Evolutionary conservation across 1,140 invertebrate species (phyloP).

Genomic region (Atta colombica): DNA sequence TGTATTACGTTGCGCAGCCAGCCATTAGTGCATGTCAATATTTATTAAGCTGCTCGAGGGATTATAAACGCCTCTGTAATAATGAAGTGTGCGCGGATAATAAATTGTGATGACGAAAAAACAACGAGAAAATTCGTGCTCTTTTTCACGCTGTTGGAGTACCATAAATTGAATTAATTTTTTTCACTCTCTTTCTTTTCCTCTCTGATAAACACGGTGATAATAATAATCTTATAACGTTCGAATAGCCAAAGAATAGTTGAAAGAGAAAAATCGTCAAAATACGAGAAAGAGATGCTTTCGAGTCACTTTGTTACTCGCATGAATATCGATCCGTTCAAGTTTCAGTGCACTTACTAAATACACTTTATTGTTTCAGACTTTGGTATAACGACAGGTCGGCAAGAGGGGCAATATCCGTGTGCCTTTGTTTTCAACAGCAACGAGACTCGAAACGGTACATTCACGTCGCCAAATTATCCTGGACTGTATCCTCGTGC

Average conservation of each 20-base stretch:
- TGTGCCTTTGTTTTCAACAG: slow-evolving; percentile 95
- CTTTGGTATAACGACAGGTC: slow-evolving; percentile 93
- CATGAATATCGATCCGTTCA: not conserved
- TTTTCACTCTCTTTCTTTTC: not conserved
- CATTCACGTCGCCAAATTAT: slow-evolving; percentile 96
- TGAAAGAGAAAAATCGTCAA: slow-evolving; percentile 14
- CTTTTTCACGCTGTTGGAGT: not conserved
- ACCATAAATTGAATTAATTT: slow-evolving; percentile 23
- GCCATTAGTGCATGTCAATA: slow-evolving; percentile 73
- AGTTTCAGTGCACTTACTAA: slow-evolving; percentile 14
- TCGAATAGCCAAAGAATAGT: not conserved
- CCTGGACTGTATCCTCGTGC: slow-evolving; percentile 96
- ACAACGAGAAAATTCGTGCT: not conserved
- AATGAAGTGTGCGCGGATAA: slow-evolving; percentile 48
- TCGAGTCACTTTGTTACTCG: slow-evolving; percentile 1
- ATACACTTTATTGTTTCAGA: slow-evolving; percentile 85
- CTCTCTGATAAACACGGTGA: not conserved
- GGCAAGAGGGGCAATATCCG: slow-evolving; percentile 91
- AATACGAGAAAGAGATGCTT: slow-evolving; percentile 19
- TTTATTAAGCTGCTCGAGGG: slow-evolving; percentile 71
- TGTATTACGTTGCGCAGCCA: slow-evolving; percentile 59
- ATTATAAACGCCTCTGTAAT: slow-evolving; percentile 49
- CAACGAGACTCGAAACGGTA: slow-evolving; percentile 92
- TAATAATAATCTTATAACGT: slow-evolving; percentile 22
- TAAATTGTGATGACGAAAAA: slow-evolving; percentile 23